phyloP scores from a whole-genome alignment of 2,888 invertebrate genomes.

The Meteorus cinctellus region DNA sequence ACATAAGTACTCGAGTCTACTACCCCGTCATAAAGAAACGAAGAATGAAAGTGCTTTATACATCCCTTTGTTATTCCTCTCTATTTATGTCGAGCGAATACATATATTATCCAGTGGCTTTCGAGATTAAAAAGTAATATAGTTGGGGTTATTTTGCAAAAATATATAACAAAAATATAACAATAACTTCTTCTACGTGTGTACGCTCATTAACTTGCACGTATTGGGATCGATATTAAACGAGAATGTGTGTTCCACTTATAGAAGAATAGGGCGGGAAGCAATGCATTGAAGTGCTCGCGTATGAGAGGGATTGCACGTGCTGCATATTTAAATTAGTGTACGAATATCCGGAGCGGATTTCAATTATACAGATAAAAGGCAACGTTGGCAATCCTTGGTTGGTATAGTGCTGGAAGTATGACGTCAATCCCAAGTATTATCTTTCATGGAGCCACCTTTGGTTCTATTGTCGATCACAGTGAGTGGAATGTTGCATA shows the following conservation, averaged over 20 bases:
- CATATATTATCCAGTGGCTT: not conserved
- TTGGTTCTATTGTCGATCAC: too few species aligned
- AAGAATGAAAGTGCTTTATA: not conserved
- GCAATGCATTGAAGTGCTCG: not conserved
- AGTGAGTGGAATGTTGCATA: too few species aligned
- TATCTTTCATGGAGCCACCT: too few species aligned
- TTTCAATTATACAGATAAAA: too few species aligned
- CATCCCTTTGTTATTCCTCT: not conserved
- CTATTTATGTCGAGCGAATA: not conserved
- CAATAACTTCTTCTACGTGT: too few species aligned
- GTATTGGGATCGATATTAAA: too few species aligned
- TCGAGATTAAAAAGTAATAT: constrained; percentile 1
- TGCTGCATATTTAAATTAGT: constrained; percentile 33
- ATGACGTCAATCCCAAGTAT: too few species aligned
- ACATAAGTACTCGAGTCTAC: not conserved
- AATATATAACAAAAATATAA: not conserved
- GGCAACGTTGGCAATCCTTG: too few species aligned
- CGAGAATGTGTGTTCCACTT: too few species aligned
- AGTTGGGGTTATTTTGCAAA: not conserved
- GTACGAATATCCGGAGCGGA: not conserved
- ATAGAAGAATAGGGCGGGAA: too few species aligned
- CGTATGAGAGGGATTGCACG: constrained; percentile 22
- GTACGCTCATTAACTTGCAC: too few species aligned
- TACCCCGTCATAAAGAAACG: not conserved
- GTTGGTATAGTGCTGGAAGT: too few species aligned